Evolutionary conservation across 1,140 invertebrate species (phyloP).

Genomic region (Goniozus legneri): DNA sequence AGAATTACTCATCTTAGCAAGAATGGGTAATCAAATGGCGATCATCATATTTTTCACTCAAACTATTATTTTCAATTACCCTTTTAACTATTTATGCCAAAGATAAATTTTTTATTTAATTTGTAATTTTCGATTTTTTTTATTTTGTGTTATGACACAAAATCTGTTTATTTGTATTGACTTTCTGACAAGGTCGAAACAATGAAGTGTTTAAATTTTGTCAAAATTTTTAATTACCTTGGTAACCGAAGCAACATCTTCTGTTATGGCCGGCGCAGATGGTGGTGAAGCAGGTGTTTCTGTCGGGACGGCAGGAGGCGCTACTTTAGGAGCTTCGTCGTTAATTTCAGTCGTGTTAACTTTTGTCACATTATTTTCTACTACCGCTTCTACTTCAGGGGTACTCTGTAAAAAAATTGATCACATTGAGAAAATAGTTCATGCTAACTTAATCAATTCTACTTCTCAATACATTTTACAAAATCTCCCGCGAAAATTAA

Average conservation of each 20-base stretch:
- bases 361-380: slow-evolving; percentile 35
- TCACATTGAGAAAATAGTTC: too few species aligned
- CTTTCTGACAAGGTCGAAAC: background rate
- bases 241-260: slow-evolving; percentile 50
- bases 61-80: too few species aligned
- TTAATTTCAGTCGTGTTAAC: slow-evolving; percentile 34
- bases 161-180: background rate
- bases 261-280: slow-evolving; percentile 44
- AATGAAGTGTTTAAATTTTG: background rate
- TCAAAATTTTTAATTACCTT: slow-evolving; percentile 33
- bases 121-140: too few species aligned
- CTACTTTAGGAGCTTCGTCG: slow-evolving; percentile 39
- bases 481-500: too few species aligned
- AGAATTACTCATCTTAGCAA: slow-evolving; percentile 32
- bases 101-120: too few species aligned
- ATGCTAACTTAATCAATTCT: too few species aligned
- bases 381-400: slow-evolving; percentile 29
- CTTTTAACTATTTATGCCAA: too few species aligned
- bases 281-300: slow-evolving; percentile 31
- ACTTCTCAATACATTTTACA: background rate
- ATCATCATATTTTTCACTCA: slow-evolving; percentile 48
- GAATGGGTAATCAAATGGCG: slow-evolving; percentile 35
- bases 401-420: slow-evolving; percentile 31
- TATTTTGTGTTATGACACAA: background rate
- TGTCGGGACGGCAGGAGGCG: slow-evolving; percentile 35